Conservation (phyloP, 2,888 invertebrate genomes). For the Sinodicranocentrus sp. region DNA sequence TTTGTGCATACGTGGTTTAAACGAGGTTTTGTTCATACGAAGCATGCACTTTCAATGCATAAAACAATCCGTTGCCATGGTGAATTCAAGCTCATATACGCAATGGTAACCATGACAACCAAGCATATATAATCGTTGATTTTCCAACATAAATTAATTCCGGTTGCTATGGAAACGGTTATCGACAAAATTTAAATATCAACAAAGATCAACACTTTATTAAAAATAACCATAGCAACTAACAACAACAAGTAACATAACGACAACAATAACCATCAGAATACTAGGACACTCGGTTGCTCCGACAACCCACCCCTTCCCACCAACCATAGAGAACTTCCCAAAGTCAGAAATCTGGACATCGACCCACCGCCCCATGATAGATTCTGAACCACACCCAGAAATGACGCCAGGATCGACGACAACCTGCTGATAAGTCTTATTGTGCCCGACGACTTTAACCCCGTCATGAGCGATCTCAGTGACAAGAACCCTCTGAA, state of each 20-base stretch:
- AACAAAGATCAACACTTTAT: background rate
- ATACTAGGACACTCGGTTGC: background rate
- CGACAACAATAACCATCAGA: background rate
- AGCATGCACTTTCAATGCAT: no score
- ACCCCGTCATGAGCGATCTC: slow-evolving; percentile 94
- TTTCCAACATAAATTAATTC: no score
- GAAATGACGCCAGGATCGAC: background rate
- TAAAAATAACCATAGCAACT: background rate
- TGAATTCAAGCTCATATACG: no score
- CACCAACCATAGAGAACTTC: slow-evolving; percentile 38
- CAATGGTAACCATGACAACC: no score
- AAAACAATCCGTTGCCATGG: no score
- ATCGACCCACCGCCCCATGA: slow-evolving; percentile 47
- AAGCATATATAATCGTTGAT: no score
- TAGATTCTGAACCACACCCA: background rate
- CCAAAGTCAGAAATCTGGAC: background rate
- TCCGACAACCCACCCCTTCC: background rate
- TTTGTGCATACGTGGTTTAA: no score
- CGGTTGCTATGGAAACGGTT: no score
- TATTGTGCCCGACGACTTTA: slow-evolving; percentile 96
- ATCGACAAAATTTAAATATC: no score
- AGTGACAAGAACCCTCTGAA: slow-evolving; percentile 91
- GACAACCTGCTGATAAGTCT: slow-evolving; percentile 78
- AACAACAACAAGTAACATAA: background rate
- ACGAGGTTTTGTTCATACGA: no score